Evolutionary conservation across 2,113 vertebrate genomes (phyloP).

Genomic region (Indicator maculatus): DNA sequence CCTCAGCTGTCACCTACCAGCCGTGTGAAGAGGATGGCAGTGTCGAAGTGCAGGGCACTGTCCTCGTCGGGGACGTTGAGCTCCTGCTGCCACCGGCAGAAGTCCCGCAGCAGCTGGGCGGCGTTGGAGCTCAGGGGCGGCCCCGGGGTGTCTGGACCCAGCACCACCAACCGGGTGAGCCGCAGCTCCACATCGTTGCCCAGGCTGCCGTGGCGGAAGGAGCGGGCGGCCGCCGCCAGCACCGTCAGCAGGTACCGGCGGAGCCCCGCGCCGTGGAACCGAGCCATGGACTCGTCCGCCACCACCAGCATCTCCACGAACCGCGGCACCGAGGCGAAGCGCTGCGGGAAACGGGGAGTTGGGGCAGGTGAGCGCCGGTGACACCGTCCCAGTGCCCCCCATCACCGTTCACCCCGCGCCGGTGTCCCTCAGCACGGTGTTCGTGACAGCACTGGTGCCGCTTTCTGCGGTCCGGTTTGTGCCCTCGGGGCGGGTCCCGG

Average conservation of each 20-base stretch:
- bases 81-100: constrained; percentile 76
- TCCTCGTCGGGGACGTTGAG: constrained; percentile 72
- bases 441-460: not conserved
- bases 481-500: not conserved
- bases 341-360: not conserved
- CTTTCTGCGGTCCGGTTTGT: not conserved
- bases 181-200: constrained; percentile 73
- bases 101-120: constrained; percentile 73
- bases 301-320: constrained; percentile 79
- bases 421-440: not conserved
- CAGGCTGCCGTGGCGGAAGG: constrained; percentile 77
- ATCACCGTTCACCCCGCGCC: not conserved
- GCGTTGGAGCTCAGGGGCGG: constrained; percentile 70
- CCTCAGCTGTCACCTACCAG: constrained; percentile 36
- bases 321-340: constrained; percentile 74
- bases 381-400: not conserved
- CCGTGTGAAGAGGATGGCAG: constrained; percentile 76
- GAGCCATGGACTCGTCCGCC: constrained; percentile 75
- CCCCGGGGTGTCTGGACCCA: constrained; percentile 66
- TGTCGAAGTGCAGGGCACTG: constrained; percentile 77
- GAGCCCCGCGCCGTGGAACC: constrained; percentile 69
- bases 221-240: constrained; percentile 70
- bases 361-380: not conserved
- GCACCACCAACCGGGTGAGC: constrained; percentile 73
- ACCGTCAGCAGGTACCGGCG: constrained; percentile 75